A percentile compares a stretch with the other conserved stretches of the same genome.
phyloP scores from a whole-genome alignment of 2,797 vertebrate species.

The Chromobotia macracanthus region DNA sequence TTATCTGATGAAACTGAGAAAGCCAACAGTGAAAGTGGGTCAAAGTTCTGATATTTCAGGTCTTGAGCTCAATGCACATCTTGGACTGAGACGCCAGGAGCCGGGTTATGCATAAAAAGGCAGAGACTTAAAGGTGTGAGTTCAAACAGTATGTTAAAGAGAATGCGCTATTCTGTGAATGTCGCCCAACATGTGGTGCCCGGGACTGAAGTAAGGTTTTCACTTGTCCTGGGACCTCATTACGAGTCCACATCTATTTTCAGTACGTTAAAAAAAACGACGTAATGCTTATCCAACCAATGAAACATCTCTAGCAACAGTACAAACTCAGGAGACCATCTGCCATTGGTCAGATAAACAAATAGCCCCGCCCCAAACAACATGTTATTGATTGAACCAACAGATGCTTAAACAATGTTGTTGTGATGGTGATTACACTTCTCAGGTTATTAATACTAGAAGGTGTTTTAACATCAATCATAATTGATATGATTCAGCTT shows the following conservation, averaged over 20 bases:
- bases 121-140: not conserved
- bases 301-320: not conserved
- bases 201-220: not conserved
- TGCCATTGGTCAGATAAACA: not conserved
- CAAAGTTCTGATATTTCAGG: conserved; percentile 22
- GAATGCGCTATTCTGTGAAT: not conserved
- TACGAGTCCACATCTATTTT: not conserved
- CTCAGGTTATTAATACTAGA: too few species aligned
- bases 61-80: not conserved
- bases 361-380: not conserved
- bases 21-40: conserved; percentile 32
- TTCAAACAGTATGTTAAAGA: not conserved
- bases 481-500: not conserved
- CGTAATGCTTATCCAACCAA: not conserved
- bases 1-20: conserved; percentile 35
- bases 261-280: not conserved
- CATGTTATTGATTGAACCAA: not conserved
- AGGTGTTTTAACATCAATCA: too few species aligned
- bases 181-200: not conserved
- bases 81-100: not conserved
- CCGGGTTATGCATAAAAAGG: not conserved
- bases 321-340: too few species aligned
- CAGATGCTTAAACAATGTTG: too few species aligned
- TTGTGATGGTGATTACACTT: not conserved
- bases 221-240: not conserved